These are phyloP conservation scores for Mormyrus proboscirostris DNA, from an alignment of 2,797 vertebrate species.

Conservation along the genomic window DNA sequence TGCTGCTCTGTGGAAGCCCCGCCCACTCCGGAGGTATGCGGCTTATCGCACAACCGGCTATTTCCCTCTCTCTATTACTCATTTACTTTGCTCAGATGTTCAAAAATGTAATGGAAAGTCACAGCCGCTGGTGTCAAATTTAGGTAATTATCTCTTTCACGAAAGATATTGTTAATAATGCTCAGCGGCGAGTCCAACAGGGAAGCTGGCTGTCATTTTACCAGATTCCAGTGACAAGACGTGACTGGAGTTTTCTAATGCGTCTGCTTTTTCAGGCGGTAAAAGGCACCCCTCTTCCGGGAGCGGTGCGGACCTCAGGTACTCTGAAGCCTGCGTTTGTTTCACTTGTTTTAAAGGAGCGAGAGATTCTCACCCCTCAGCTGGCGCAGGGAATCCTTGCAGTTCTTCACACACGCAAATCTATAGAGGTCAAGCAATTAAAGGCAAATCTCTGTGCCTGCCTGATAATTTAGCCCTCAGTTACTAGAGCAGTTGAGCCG, in stretches of 20 bases:
- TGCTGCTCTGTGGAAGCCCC: slow-evolving; percentile 86
- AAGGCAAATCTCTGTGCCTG: background rate
- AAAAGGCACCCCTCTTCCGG: background rate
- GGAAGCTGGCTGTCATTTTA: background rate
- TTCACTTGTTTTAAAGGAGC: background rate
- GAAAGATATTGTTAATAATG: slow-evolving; percentile 10
- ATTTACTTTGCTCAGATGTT: background rate
- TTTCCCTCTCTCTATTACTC: background rate
- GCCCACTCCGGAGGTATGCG: slow-evolving; percentile 85
- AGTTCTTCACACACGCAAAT: background rate
- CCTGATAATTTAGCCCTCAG: background rate
- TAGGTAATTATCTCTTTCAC: background rate
- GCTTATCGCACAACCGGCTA: background rate
- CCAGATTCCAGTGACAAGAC: background rate
- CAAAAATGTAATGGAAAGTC: background rate
- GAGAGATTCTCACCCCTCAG: background rate
- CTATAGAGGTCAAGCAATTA: background rate
- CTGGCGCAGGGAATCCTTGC: background rate
- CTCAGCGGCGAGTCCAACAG: background rate
- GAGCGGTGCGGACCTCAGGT: background rate
- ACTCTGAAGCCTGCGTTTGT: background rate
- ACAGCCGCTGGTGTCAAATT: background rate
- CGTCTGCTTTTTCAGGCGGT: background rate
- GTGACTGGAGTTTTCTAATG: background rate
- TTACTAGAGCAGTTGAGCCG: background rate